A percentile compares a stretch with the other conserved stretches of the same genome.
These are phyloP conservation scores for Acyrthosiphon pisum DNA, from an alignment of 1,140 invertebrate species.

Conservation along the genomic window DNA sequence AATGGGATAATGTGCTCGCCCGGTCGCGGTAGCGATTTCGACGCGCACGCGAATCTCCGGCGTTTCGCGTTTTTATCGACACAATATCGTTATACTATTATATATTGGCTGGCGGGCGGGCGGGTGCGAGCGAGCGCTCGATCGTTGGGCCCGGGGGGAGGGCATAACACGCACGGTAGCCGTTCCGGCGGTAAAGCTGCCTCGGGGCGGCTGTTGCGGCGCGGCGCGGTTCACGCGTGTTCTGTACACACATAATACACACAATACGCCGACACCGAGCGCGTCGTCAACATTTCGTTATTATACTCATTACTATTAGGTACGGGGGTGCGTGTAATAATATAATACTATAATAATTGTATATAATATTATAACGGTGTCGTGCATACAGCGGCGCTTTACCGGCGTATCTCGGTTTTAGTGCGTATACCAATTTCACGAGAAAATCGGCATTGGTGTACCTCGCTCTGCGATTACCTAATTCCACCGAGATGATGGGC, in stretches of 20 bases:
- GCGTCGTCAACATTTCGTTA: not conserved
- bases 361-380: not conserved
- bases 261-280: not conserved
- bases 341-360: no score
- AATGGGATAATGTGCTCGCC: not conserved
- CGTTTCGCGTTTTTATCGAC: not conserved
- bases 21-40: not conserved
- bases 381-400: no score
- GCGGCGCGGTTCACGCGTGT: not conserved
- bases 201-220: not conserved
- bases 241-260: not conserved
- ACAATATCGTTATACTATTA: not conserved
- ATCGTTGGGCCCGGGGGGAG: no score
- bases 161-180: slow-evolving; percentile 25
- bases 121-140: not conserved
- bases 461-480: no score
- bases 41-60: not conserved
- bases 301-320: not conserved
- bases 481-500: no score
- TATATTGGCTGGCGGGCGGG: not conserved
- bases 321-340: not conserved
- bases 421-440: no score
- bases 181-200: slow-evolving; percentile 18
- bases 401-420: no score
- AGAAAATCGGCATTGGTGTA: no score